These are phyloP conservation scores for Eilema depressum DNA, from an alignment of 2,888 invertebrate genomes.

Conservation along the genomic window DNA sequence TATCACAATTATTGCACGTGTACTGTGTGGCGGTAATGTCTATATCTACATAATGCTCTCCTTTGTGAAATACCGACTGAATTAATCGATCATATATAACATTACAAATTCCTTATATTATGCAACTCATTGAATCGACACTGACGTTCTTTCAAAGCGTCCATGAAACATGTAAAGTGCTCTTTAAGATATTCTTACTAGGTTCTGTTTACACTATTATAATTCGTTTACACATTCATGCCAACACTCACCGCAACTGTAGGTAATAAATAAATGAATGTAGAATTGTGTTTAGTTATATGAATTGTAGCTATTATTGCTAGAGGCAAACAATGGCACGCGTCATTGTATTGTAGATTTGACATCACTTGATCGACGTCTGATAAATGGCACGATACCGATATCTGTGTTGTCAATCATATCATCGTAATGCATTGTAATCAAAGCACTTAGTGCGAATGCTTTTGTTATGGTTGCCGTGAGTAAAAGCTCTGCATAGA, in stretches of 20 bases:
- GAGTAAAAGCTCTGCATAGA: conserved; percentile 31
- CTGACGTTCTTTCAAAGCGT: conserved; percentile 33
- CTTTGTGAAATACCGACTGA: conserved; percentile 14
- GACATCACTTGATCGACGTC: conserved; percentile 62
- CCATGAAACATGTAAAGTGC: conserved; percentile 23
- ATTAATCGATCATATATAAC: conserved; percentile 24
- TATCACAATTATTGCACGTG: conserved; percentile 52
- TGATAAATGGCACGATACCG: conserved; percentile 66
- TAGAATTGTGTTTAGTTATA: conserved; percentile 14
- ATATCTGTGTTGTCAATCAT: conserved; percentile 72
- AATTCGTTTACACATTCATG: conserved; percentile 5
- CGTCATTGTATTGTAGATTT: conserved; percentile 42
- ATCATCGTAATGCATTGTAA: conserved; percentile 63
- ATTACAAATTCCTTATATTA: conserved; percentile 25
- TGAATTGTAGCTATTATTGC: conserved; percentile 33
- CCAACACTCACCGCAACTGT: conserved; percentile 16
- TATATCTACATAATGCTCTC: conserved; percentile 25
- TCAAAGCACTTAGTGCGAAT: conserved; percentile 60
- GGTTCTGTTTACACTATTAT: conserved; percentile 12
- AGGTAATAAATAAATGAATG: conserved; percentile 12
- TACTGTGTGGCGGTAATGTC: conserved; percentile 23
- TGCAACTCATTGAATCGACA: conserved; percentile 34
- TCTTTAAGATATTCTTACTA: conserved; percentile 23
- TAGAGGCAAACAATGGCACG: conserved; percentile 51
- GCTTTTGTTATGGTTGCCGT: conserved; percentile 52